Percentiles rank a stretch among this genome's conserved stretches.
Evolutionary conservation across 2,888 invertebrate genomes (phyloP).

Genomic region (Euzetes globulus): DNA sequence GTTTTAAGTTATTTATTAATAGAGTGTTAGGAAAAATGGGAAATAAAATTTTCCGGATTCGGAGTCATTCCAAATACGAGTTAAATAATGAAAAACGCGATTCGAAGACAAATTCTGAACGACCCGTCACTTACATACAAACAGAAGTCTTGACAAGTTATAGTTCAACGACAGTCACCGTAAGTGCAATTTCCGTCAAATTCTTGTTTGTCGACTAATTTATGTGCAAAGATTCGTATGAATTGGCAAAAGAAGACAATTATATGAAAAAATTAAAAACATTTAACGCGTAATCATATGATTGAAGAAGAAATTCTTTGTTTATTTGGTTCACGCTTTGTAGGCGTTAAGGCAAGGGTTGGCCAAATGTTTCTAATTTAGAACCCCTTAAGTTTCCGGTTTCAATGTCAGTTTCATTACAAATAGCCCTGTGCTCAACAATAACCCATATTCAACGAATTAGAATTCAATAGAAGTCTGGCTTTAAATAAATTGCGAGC

Average conservation of each 20-base stretch:
- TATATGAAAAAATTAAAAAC: neutral
- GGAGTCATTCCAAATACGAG: constrained; percentile 1
- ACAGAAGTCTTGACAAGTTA: neutral
- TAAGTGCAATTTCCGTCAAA: neutral
- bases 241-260: neutral
- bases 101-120: neutral
- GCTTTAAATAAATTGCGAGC: neutral
- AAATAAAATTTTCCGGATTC: constrained; percentile 2
- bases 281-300: neutral
- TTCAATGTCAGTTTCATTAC: neutral
- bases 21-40: neutral
- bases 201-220: no score
- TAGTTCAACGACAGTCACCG: neutral
- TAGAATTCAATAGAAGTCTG: neutral
- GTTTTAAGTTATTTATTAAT: neutral
- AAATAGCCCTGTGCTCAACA: neutral
- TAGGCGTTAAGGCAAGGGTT: neutral
- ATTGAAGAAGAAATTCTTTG: neutral
- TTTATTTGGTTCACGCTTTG: neutral
- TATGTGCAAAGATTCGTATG: neutral
- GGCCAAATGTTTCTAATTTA: neutral
- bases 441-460: neutral
- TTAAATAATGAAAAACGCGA: neutral
- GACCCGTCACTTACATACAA: neutral
- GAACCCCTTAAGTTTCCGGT: neutral